These are phyloP conservation scores for Ceratotherium simum DNA, from an alignment of 2,113 vertebrate species.

Conservation along the genomic window DNA sequence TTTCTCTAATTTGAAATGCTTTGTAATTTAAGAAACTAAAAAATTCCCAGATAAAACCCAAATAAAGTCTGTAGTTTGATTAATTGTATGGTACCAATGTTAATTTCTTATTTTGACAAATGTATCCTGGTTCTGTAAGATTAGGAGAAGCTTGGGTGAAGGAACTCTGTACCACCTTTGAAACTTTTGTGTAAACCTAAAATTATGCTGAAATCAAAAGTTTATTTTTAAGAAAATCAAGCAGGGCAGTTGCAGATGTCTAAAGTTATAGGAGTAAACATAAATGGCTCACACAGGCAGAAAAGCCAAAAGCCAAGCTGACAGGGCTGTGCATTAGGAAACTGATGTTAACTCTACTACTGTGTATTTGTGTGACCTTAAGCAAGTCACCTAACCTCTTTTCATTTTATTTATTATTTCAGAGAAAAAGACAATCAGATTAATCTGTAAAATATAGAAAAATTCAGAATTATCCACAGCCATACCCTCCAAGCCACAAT, in stretches of 20 bases:
- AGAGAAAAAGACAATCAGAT: background rate
- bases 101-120: background rate
- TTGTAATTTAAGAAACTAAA: background rate
- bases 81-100: background rate
- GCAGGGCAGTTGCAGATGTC: background rate
- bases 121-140: background rate
- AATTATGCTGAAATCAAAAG: background rate
- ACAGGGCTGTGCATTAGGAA: no score
- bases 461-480: background rate
- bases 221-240: conserved; percentile 29
- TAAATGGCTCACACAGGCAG: background rate
- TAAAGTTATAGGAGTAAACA: background rate
- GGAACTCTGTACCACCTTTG: background rate
- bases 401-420: background rate
- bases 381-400: background rate
- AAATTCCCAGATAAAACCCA: background rate
- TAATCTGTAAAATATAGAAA: background rate
- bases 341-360: background rate
- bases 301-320: background rate
- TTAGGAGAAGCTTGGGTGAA: background rate
- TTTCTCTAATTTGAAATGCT: background rate
- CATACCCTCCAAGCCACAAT: background rate
- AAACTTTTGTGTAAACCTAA: background rate
- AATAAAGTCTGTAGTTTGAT: background rate
- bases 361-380: background rate